Base-by-base conservation (phyloP, 2,888 invertebrate species). In the Ormyrus nitidulus region DNA sequence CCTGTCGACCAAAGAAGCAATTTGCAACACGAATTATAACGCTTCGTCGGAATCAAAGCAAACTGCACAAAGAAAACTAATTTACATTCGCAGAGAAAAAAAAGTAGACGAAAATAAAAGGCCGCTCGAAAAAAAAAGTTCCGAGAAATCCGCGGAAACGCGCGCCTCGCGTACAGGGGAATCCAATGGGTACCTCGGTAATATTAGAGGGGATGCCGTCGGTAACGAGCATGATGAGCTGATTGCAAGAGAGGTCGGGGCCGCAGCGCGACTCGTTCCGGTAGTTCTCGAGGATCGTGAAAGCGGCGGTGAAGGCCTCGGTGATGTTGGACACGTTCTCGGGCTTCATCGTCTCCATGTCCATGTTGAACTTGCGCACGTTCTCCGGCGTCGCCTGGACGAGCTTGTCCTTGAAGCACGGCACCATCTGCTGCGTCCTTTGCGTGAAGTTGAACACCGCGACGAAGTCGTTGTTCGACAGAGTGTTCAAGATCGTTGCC, bases 401-500 rank as follows among this genome's bases (percentile, higher is more conserved):
- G 13, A 99, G 91, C 68, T 93, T 94, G 74, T 95, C 94, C 83
- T 94, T 93, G 89, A 98, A 98, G 91, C 99, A 99, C 0, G 94
- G 92, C 48, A 98, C 96, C 6, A 97, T 93, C 85, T 95, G 95
- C 7, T 93, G 89, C 0, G 95, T 94, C 46, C 92, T 92, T 61
- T 94, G 94, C 85, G 97, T 96, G 86, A 95, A 96, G 88, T 94
- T 94, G 85, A 97, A 94, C 49, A 99, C 95, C 86, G 98, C 99
- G 77, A 99, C 96, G 89, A 96, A 99, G 91, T 99, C 99, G 90
- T 99, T 99, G 89, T 99, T 99, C 7, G 98, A 98, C 69, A 99
- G 94, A 0, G 99, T 99, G 82, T 98, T 97, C 85, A 99, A 91
- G 80, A 99, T 95, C 59, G 96, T 95, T 79, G 94, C 93, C 44